Evolutionary conservation across 2,888 invertebrate species (phyloP).

Genomic region (Eupsilia transversa): DNA sequence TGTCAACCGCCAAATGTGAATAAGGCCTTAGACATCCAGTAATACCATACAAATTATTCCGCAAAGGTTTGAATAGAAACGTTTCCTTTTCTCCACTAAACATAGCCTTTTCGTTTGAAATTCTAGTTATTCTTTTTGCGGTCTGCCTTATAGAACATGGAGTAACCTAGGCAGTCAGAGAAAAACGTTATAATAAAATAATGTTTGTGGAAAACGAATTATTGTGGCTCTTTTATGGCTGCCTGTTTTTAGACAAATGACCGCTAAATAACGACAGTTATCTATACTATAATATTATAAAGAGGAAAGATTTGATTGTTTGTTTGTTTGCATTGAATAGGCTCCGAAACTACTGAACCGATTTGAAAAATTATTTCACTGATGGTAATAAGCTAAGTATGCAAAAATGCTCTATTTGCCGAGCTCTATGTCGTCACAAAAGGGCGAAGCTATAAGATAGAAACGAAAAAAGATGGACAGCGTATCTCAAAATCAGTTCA

Average conservation of each 20-base stretch:
- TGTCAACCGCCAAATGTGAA: not conserved
- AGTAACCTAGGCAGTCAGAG: slow-evolving; percentile 5
- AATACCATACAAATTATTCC: slow-evolving; percentile 51
- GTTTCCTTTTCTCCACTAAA: slow-evolving; percentile 32
- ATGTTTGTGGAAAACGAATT: slow-evolving; percentile 31
- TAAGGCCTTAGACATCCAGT: not conserved
- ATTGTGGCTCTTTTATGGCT: slow-evolving; percentile 6
- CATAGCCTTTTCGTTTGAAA: slow-evolving; percentile 27
- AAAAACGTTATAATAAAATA: slow-evolving; percentile 18
- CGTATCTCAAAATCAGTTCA: too few species aligned
- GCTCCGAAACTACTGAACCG: too few species aligned
- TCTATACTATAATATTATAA: too few species aligned
- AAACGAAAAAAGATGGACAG: too few species aligned
- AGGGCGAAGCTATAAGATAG: too few species aligned
- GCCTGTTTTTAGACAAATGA: not conserved
- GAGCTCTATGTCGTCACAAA: too few species aligned
- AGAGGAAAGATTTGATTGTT: too few species aligned
- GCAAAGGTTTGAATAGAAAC: slow-evolving; percentile 48
- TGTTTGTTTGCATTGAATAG: too few species aligned
- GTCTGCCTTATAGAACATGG: slow-evolving; percentile 28
- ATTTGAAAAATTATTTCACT: too few species aligned
- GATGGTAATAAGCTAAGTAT: too few species aligned
- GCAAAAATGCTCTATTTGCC: too few species aligned
- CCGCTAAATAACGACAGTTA: too few species aligned
- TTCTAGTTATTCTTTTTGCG: slow-evolving; percentile 45